These are phyloP conservation scores for Phenganax marumi DNA, from an alignment of 92 coral and sea anemone species.

Conservation along the genomic window DNA sequence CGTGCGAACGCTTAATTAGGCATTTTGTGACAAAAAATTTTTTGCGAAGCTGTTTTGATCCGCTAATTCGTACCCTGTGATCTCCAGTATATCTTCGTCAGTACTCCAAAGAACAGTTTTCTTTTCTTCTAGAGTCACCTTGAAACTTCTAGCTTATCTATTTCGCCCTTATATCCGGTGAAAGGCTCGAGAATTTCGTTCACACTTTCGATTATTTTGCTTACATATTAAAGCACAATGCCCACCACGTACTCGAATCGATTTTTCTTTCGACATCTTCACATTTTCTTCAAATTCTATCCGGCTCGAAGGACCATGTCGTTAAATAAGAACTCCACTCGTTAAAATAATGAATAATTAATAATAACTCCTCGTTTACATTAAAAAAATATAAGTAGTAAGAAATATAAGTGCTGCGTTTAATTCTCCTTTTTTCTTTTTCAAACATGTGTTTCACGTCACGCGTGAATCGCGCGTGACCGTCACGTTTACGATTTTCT, in stretches of 20 bases:
- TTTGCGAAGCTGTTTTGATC: background rate
- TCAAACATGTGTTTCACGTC: no score
- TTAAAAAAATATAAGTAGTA: no score
- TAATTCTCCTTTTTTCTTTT: no score
- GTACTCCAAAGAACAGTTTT: conserved; percentile 2
- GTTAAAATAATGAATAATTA: no score
- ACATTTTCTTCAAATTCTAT: background rate
- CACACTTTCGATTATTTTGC: conserved; percentile 5
- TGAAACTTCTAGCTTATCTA: conserved; percentile 1
- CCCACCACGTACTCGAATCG: conserved; percentile 22
- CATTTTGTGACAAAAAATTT: no score
- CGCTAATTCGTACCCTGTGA: background rate
- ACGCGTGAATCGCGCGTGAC: no score
- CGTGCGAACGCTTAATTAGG: no score
- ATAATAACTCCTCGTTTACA: no score
- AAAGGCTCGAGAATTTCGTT: conserved; percentile 5
- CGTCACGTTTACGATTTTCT: no score
- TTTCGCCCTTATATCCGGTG: background rate
- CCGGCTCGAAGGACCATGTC: conserved; percentile 20
- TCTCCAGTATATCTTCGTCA: conserved; percentile 13
- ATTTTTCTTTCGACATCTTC: conserved; percentile 11
- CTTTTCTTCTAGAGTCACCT: background rate
- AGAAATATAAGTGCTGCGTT: no score
- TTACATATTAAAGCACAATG: conserved; percentile 2
- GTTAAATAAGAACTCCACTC: no score